phyloP scores from a whole-genome alignment of 2,113 vertebrate species.

The Elephantulus edwardii region DNA sequence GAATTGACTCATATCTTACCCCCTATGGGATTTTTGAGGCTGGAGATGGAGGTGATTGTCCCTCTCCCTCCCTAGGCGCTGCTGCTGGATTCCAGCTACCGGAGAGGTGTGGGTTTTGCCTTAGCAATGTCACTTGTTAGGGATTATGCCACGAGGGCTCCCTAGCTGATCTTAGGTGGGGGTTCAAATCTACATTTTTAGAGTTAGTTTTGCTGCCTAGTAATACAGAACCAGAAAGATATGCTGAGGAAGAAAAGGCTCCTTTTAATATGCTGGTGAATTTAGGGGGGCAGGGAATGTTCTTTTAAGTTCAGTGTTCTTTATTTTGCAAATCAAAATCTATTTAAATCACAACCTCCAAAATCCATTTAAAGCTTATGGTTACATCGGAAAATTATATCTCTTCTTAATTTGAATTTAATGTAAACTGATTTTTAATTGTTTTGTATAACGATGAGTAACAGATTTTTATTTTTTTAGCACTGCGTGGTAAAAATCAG shows the following conservation, averaged over 20 bases:
- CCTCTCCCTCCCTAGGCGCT: no score
- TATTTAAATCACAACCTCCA: constrained; percentile 62
- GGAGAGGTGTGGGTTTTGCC: no score
- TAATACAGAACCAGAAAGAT: background rate
- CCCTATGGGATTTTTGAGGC: no score
- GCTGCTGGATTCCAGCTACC: no score
- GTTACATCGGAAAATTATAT: constrained; percentile 59
- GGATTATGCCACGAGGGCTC: no score
- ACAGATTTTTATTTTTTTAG: constrained; percentile 58
- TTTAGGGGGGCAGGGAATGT: background rate
- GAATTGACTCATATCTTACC: no score
- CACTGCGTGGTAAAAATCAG: constrained; percentile 62
- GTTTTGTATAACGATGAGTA: constrained; percentile 60
- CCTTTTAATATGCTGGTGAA: constrained; percentile 14
- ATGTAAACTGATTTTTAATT: constrained; percentile 71
- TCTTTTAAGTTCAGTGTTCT: constrained; percentile 43
- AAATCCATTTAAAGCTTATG: constrained; percentile 57
- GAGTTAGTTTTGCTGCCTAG: constrained; percentile 10
- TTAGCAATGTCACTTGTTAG: no score
- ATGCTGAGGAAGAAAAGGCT: constrained; percentile 4
- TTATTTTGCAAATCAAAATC: constrained; percentile 60
- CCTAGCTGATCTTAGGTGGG: background rate
- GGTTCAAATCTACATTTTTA: constrained; percentile 37
- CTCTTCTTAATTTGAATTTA: constrained; percentile 68
- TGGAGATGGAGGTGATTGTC: no score